These are phyloP conservation scores for Protosalanx chinensis DNA, from an alignment of 2,797 vertebrate genomes.

Conservation along the genomic window DNA sequence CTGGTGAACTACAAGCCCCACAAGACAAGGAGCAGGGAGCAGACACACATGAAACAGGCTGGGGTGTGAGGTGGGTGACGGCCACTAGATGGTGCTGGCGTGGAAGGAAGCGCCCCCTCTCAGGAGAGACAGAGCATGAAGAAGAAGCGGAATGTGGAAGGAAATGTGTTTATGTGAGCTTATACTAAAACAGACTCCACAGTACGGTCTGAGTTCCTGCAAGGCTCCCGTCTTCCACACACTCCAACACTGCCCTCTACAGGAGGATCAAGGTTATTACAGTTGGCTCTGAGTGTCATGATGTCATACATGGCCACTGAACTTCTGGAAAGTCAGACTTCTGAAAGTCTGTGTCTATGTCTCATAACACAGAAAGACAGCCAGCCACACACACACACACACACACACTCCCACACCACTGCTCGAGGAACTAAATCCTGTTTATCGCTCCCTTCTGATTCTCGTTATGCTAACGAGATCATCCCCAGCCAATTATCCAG, in stretches of 20 bases:
- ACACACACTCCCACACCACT: constrained; percentile 13
- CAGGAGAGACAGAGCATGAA: background rate
- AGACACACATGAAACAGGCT: constrained; percentile 17
- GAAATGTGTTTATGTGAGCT: background rate
- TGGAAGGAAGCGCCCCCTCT: background rate
- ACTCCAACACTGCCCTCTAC: background rate
- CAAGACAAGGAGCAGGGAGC: constrained; percentile 8
- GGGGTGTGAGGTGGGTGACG: constrained; percentile 18
- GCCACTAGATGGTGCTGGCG: constrained; percentile 57
- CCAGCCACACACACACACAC: background rate
- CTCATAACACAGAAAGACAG: background rate
- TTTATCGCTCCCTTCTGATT: constrained; percentile 61
- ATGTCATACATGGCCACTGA: background rate
- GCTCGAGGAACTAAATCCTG: constrained; percentile 24
- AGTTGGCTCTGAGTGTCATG: too few species aligned
- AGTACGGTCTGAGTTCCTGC: background rate
- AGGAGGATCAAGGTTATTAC: background rate
- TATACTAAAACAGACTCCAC: background rate
- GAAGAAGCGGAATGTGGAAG: background rate
- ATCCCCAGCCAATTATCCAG: constrained; percentile 56
- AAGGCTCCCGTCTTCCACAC: background rate
- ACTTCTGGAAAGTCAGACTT: background rate
- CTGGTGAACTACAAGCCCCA: constrained; percentile 38
- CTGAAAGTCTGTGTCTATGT: background rate
- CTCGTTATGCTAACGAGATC: constrained; percentile 54